Conservation (phyloP, 92 coral and sea anemone species). For the Chrysogorgia sp. region DNA sequence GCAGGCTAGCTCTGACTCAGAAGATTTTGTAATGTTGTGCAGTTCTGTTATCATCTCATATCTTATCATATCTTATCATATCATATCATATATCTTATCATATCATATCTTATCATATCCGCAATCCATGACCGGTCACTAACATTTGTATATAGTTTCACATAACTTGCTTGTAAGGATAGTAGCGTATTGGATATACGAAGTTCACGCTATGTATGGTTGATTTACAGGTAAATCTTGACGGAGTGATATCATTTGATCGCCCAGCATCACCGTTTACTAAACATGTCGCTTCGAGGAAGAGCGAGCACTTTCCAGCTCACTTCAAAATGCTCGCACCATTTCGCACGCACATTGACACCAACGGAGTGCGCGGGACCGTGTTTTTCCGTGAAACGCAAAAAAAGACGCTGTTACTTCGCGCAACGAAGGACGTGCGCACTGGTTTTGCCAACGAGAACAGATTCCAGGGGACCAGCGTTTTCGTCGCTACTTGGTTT, state of each 20-base stretch:
- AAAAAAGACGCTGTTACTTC: constrained; percentile 48
- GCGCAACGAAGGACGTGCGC: constrained; percentile 76
- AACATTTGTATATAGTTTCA: too few species aligned
- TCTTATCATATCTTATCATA: too few species aligned
- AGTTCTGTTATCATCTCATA: too few species aligned
- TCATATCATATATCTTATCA: too few species aligned
- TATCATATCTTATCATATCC: too few species aligned
- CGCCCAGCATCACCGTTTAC: background rate
- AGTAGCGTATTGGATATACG: too few species aligned
- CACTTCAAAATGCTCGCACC: constrained; percentile 68
- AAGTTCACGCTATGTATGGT: background rate
- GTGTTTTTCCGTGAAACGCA: constrained; percentile 72
- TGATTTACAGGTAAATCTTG: constrained; percentile 68
- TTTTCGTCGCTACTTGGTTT: constrained; percentile 82
- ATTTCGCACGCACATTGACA: constrained; percentile 65
- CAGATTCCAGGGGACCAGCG: constrained; percentile 69
- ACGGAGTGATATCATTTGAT: constrained; percentile 76
- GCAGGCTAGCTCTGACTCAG: too few species aligned
- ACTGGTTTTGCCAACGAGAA: constrained; percentile 60
- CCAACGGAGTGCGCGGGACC: background rate
- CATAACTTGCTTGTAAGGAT: too few species aligned
- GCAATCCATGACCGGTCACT: too few species aligned
- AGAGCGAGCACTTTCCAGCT: constrained; percentile 61
- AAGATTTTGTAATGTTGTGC: too few species aligned
- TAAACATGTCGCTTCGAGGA: constrained; percentile 44